Evolutionary conservation across 2,888 invertebrate genomes (phyloP), one percentile per base, ranked within the genome.

Genomic region (Ischnus inquisitorius): DNA sequence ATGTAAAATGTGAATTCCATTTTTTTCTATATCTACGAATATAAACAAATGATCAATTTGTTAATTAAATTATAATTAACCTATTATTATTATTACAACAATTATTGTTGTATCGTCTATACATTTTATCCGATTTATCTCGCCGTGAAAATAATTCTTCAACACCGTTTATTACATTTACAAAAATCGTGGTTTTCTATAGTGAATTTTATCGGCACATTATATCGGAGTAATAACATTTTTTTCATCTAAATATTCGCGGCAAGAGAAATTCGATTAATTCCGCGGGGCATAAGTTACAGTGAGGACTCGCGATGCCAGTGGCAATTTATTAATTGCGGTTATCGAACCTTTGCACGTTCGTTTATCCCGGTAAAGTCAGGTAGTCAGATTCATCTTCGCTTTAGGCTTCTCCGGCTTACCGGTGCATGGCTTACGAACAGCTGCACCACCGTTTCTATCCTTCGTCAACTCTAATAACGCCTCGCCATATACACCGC

Each of bases 401-500:
- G 10, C 19, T 2, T 6, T 19, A 16, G 16, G 10, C 16, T 19
- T 51, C 22, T 8, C 19, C 19, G 0, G 22, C 12, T 54, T 22
- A 12, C 51, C 51, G 51, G 19, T 19, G 3, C 19, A 54, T 54
- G 54, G 54, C 34, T 12, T 14, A 48, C 2, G 48, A 54, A 57
- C 76, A 76, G 57, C 67, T 76, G 76, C 41, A 43, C 60, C n/a
- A 12, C 28, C 14, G 41, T 62, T 25, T 28, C n/a, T 62, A 12
- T 57, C 28, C 68, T 69, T 68, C 22, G 22, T 72, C 43, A 19
- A 12, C 62, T 68, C n/a, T 78, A 79, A 79, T 78, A 51, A 60
- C 72, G 68, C 60, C 46, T 60, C 60, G 41, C 65, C 65, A 51
- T 71, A 60, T 71, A 76, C 67, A 57, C 43, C 19, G 41, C 60